Evolutionary conservation across 1,140 invertebrate genomes (phyloP).

Genomic region (Octopus bimaculoides): DNA sequence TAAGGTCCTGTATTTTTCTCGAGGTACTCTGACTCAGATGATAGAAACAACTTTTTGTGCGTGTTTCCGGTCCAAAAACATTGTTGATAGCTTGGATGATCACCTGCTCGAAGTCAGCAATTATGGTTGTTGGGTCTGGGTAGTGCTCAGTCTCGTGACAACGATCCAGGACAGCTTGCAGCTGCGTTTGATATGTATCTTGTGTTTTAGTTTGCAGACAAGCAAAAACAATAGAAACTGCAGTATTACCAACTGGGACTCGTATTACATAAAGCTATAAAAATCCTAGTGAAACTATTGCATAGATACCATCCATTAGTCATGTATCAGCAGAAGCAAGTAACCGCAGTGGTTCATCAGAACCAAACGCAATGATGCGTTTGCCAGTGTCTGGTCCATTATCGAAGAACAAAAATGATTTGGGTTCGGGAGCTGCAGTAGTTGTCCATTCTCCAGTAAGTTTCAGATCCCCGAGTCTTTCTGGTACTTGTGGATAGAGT

Average conservation of each 20-base stretch:
- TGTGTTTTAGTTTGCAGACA: slow-evolving; percentile 6
- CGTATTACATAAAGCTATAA: neutral
- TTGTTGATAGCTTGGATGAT: neutral
- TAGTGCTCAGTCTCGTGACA: neutral
- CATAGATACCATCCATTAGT: neutral
- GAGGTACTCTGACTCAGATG: slow-evolving; percentile 17
- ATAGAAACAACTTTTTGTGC: neutral
- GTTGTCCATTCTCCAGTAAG: neutral
- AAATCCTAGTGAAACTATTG: neutral
- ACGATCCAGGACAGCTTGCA: neutral
- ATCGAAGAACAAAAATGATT: slow-evolving; percentile 13
- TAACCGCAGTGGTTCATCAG: slow-evolving; percentile 7
- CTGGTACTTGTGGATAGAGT: neutral
- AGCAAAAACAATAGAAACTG: slow-evolving; percentile 14
- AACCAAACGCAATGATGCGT: neutral
- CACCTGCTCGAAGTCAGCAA: slow-evolving; percentile 16
- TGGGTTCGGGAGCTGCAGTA: neutral
- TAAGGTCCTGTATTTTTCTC: neutral
- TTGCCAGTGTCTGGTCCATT: slow-evolving; percentile 10
- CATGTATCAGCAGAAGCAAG: neutral
- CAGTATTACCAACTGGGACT: neutral
- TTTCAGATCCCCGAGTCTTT: slow-evolving; percentile 3
- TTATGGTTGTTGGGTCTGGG: neutral
- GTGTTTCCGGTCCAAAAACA: neutral
- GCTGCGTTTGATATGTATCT: slow-evolving; percentile 12